These are phyloP conservation scores for Alces alces DNA, from an alignment of 2,113 vertebrate species.

Conservation along the genomic window DNA sequence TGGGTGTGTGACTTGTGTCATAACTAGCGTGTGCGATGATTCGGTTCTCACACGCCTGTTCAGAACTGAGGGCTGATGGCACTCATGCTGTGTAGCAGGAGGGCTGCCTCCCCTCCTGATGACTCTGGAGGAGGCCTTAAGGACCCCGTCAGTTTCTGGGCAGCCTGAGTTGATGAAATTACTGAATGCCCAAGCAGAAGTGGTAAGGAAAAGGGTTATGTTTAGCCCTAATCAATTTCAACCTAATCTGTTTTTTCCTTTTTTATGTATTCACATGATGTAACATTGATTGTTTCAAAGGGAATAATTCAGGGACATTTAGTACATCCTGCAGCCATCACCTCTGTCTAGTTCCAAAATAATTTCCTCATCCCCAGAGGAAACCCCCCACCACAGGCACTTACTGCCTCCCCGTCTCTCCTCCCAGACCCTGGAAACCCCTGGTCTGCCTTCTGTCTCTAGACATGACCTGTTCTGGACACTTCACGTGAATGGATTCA, in stretches of 20 bases:
- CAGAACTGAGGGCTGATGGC: background rate
- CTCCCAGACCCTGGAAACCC: background rate
- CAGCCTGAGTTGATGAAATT: slow-evolving; percentile 57
- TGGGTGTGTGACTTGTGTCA: fast-evolving
- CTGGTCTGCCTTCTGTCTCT: background rate
- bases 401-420: fast-evolving
- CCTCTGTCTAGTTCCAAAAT: background rate
- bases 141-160: background rate
- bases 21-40: fast-evolving
- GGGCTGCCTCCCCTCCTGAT: too few relatives aligned
- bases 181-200: slow-evolving; percentile 64
- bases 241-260: background rate
- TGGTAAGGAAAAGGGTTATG: background rate
- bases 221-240: background rate
- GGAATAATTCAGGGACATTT: background rate
- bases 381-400: background rate
- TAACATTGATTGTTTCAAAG: background rate
- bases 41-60: background rate
- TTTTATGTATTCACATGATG: background rate
- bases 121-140: background rate
- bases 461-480: background rate
- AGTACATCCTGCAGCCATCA: too few relatives aligned
- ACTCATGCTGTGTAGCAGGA: background rate
- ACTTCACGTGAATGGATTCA: fast-evolving
- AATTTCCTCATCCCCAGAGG: background rate